Conservation (phyloP, 2,113 vertebrate species). For the Prionailurus viverrinus region DNA sequence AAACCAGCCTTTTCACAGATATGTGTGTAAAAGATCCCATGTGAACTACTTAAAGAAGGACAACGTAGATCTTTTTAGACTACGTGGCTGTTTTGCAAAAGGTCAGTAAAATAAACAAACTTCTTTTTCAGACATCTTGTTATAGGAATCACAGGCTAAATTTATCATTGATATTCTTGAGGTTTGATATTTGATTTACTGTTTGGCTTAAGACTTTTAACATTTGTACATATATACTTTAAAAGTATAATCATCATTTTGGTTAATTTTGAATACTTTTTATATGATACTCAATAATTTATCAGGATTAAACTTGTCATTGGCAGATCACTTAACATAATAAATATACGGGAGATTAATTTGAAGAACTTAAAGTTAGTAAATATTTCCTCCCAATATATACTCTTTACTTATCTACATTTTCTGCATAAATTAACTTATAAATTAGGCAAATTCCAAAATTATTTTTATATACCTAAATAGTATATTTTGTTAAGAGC, state of each 20-base stretch:
- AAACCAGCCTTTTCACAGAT: background rate
- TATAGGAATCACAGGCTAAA: background rate
- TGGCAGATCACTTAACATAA: background rate
- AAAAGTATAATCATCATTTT: background rate
- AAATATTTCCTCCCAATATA: background rate
- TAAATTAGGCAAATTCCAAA: background rate
- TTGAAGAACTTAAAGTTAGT: background rate
- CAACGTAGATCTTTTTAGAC: background rate
- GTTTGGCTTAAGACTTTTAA: background rate
- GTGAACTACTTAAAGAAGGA: slow-evolving; percentile 2
- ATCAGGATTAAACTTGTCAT: background rate
- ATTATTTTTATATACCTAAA: background rate
- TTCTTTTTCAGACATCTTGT: background rate
- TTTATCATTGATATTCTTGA: slow-evolving; percentile 8
- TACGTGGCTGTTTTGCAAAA: background rate
- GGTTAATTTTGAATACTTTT: background rate
- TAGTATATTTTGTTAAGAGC: background rate
- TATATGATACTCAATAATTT: background rate
- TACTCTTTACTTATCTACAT: background rate
- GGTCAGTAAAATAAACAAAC: slow-evolving; percentile 11
- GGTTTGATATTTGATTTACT: background rate
- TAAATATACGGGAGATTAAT: background rate
- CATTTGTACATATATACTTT: background rate
- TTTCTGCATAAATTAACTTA: background rate
- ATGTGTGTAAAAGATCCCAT: background rate